Evolutionary conservation across 2,113 vertebrate genomes (phyloP).

Genomic region (Pachyramphus minor): DNA sequence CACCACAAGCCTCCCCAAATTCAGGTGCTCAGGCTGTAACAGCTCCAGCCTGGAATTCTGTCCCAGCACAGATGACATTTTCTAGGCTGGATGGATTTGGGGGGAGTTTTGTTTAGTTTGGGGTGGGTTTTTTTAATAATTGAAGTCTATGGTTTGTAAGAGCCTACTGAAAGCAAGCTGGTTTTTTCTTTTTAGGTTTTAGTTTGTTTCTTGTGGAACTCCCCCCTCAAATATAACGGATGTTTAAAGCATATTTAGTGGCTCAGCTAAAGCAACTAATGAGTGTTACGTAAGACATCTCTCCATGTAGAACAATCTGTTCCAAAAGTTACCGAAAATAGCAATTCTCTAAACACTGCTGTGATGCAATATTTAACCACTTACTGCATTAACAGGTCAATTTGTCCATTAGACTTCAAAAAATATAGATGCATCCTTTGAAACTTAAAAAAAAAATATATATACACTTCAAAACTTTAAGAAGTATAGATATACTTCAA

Average conservation of each 20-base stretch:
- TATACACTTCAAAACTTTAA: too few species aligned
- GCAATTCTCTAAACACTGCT: conserved; percentile 17
- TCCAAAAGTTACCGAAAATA: conserved; percentile 59
- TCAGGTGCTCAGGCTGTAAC: neutral
- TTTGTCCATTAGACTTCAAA: neutral
- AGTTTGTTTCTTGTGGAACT: neutral
- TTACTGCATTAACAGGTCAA: neutral
- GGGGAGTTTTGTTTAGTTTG: neutral
- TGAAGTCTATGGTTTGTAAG: neutral
- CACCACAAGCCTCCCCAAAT: neutral
- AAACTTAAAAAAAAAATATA: neutral
- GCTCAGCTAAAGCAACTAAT: conserved; percentile 40
- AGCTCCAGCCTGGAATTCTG: neutral
- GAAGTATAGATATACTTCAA: too few species aligned
- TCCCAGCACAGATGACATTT: neutral
- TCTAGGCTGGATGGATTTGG: neutral
- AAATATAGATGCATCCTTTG: neutral
- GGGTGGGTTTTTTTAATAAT: neutral
- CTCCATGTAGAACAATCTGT: conserved; percentile 56
- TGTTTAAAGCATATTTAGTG: conserved; percentile 45
- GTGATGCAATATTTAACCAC: conserved; percentile 56
- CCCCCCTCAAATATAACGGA: neutral
- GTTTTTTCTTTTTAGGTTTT: neutral
- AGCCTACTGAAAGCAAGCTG: neutral
- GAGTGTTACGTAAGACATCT: conserved; percentile 40